phyloP scores from a whole-genome alignment of 2,888 invertebrate genomes.

The Ditylenchus weischeri region DNA sequence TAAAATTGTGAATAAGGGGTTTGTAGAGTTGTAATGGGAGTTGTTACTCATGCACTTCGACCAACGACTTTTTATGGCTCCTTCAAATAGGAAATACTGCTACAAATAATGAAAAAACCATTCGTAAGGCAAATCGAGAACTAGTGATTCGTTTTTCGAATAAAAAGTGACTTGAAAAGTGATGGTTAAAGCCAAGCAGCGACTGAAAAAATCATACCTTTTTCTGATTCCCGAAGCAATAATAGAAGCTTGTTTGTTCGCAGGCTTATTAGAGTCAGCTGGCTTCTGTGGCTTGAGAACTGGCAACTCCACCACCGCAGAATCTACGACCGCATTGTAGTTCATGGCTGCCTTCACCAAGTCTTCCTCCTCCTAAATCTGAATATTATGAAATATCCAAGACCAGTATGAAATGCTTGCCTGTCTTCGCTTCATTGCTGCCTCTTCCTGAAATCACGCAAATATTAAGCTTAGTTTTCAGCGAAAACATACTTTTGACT shows the following conservation, averaged over 20 bases:
- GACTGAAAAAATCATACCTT: constrained; percentile 1
- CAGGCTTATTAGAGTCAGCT: neutral
- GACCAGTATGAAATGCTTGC: too few species aligned
- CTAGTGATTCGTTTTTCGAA: too few species aligned
- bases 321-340: neutral
- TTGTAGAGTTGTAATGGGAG: too few species aligned
- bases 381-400: neutral
- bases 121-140: too few species aligned
- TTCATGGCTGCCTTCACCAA: constrained; percentile 10
- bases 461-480: too few species aligned
- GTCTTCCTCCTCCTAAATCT: constrained; percentile 4
- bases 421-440: constrained; percentile 10
- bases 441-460: neutral
- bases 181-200: too few species aligned
- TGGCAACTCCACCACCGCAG: neutral
- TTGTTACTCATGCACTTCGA: too few species aligned
- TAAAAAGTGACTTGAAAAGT: too few species aligned
- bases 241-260: constrained; percentile 19
- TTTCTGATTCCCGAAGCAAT: constrained; percentile 18
- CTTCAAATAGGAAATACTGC: too few species aligned
- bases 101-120: too few species aligned
- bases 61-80: too few species aligned
- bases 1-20: neutral
- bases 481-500: neutral
- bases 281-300: neutral